Evolutionary conservation across 2,113 vertebrate genomes (phyloP).

Genomic region (Sceloporus tristichus): DNA sequence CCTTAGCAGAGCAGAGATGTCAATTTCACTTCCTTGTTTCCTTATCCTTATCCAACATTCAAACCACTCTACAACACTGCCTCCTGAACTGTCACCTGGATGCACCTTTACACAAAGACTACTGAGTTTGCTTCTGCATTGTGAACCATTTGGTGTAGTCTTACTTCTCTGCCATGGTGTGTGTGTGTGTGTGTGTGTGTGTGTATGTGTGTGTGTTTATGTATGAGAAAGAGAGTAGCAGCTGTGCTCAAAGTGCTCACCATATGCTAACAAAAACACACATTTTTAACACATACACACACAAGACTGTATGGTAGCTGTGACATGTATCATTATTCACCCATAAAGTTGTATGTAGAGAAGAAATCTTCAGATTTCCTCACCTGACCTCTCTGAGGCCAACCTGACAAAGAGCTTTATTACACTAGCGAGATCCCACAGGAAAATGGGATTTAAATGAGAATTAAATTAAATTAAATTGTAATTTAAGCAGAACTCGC

Average conservation of each 20-base stretch:
- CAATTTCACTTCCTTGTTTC: not conserved
- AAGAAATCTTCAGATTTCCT: not conserved
- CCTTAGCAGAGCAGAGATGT: not conserved
- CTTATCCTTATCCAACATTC: not conserved
- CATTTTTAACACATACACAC: not conserved
- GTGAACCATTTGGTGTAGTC: not conserved
- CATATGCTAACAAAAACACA: not conserved
- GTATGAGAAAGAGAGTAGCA: too few relatives aligned
- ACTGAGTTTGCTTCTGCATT: not conserved
- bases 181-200: too few relatives aligned
- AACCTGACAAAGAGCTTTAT: not conserved
- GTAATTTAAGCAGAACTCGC: too few relatives aligned
- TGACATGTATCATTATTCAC: not conserved
- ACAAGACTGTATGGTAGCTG: too few relatives aligned
- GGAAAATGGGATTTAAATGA: too few relatives aligned
- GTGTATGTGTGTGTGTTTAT: too few relatives aligned
- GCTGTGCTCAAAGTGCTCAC: too few relatives aligned
- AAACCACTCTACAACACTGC: not conserved
- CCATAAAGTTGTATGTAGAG: not conserved
- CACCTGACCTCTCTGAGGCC: not conserved
- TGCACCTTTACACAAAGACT: not conserved
- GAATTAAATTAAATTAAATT: too few relatives aligned
- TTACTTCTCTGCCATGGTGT: not conserved
- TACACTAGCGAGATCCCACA: too few relatives aligned
- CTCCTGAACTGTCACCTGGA: not conserved